Percentiles rank a stretch among this genome's conserved stretches.
These are phyloP conservation scores for Zelostemma sp. DNA, from an alignment of 1,140 invertebrate genomes.

Conservation along the genomic window DNA sequence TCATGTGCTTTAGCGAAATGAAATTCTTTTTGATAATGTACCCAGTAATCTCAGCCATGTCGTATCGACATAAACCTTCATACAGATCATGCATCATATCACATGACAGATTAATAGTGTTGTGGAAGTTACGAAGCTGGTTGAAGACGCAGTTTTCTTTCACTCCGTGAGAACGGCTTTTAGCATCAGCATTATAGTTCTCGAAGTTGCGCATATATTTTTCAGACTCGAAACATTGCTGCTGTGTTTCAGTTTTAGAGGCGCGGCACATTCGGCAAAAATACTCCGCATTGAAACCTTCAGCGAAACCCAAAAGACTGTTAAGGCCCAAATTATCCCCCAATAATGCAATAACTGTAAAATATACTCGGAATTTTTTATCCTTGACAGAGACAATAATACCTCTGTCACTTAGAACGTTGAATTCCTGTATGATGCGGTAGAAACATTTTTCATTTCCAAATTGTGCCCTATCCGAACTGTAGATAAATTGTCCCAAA, in stretches of 20 bases:
- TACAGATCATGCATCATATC: constrained; percentile 42
- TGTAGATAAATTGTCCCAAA: constrained; percentile 29
- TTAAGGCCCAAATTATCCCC: constrained; percentile 37
- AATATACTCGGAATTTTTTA: constrained; percentile 22
- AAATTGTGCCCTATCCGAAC: constrained; percentile 27
- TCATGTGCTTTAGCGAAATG: constrained; percentile 24
- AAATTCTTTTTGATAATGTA: constrained; percentile 14
- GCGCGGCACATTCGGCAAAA: constrained; percentile 38
- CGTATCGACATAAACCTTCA: constrained; percentile 32
- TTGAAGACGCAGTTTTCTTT: constrained; percentile 42
- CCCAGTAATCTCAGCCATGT: constrained; percentile 34
- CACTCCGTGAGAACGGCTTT: constrained; percentile 19
- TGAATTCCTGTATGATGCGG: constrained; percentile 21
- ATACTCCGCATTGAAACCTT: constrained; percentile 25
- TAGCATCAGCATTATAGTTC: constrained; percentile 31
- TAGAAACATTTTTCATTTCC: constrained; percentile 28
- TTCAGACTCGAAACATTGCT: constrained; percentile 14
- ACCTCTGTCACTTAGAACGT: constrained; percentile 20
- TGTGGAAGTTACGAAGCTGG: constrained; percentile 33
- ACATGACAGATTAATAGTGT: constrained; percentile 16
- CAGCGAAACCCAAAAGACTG: constrained; percentile 21
- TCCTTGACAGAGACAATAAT: constrained; percentile 22
- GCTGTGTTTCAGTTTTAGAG: constrained; percentile 24
- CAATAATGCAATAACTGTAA: constrained; percentile 33
- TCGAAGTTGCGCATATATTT: constrained; percentile 20